These are phyloP conservation scores for Samia ricini DNA, from an alignment of 1,140 invertebrate species.

Conservation along the genomic window DNA sequence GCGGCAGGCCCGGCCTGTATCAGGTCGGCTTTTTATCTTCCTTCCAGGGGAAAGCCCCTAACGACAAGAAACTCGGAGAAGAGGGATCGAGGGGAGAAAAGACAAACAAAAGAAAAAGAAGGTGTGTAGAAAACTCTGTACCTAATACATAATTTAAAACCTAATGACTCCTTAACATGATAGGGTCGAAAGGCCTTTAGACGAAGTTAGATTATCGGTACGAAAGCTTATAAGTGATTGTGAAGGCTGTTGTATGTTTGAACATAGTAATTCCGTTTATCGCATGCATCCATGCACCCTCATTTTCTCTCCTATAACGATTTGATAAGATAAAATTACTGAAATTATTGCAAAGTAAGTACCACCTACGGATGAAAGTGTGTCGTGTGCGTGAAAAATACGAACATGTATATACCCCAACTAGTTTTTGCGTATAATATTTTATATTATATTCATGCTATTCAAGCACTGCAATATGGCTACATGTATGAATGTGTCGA, in stretches of 20 bases:
- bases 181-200: background rate
- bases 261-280: conserved; percentile 31
- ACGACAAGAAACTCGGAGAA: too few relatives aligned
- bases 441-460: too few relatives aligned
- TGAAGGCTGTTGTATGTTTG: conserved; percentile 4
- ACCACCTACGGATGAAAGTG: conserved; percentile 26
- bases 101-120: too few relatives aligned
- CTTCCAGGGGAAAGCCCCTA: too few relatives aligned
- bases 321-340: conserved; percentile 45
- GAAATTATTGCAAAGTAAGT: conserved; percentile 36
- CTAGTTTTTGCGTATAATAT: background rate
- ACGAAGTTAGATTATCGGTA: background rate
- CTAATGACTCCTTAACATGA: background rate
- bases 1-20: too few relatives aligned
- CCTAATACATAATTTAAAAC: background rate
- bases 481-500: too few relatives aligned
- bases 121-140: too few relatives aligned
- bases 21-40: too few relatives aligned
- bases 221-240: conserved; percentile 7
- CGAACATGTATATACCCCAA: background rate
- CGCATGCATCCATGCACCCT: conserved; percentile 13
- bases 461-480: too few relatives aligned
- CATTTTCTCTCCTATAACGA: conserved; percentile 33
- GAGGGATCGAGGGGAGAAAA: too few relatives aligned
- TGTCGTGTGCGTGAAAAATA: background rate